Conservation (phyloP, 2,113 vertebrate species). For the Melanocharis versteri region DNA sequence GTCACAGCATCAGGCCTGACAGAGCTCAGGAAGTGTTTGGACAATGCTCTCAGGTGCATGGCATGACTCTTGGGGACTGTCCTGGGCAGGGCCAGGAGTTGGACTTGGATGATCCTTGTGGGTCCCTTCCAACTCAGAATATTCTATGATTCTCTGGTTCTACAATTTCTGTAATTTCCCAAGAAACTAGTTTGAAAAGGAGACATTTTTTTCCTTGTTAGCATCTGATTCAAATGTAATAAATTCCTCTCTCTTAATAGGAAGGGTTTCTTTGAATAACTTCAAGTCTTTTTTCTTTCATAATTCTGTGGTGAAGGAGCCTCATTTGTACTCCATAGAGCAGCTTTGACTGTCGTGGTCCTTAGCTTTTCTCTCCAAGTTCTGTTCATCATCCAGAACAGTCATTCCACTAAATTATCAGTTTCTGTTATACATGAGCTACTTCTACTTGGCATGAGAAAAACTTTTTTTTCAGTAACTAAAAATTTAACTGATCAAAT, state of each 20-base stretch:
- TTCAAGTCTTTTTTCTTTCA: neutral
- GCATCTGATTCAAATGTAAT: neutral
- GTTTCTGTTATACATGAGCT: neutral
- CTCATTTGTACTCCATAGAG: neutral
- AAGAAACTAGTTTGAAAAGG: neutral
- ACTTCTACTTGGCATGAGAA: neutral
- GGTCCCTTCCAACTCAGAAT: neutral
- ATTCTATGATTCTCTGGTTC: neutral
- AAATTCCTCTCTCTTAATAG: neutral
- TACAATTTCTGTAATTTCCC: neutral
- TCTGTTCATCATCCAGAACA: neutral
- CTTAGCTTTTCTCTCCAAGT: neutral
- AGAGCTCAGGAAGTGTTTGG: neutral
- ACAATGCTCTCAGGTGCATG: accelerated
- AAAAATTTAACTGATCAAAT: constrained; percentile 18
- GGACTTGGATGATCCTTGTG: neutral
- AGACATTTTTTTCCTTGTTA: neutral
- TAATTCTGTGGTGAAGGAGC: neutral
- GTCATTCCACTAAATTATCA: neutral
- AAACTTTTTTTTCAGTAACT: neutral
- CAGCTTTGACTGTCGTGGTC: neutral
- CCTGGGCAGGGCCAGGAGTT: neutral
- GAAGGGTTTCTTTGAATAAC: neutral
- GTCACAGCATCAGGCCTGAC: neutral
- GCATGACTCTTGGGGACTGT: neutral